phyloP scores from a whole-genome alignment of 2,797 vertebrate species.

The Phoxinus dragarum region DNA sequence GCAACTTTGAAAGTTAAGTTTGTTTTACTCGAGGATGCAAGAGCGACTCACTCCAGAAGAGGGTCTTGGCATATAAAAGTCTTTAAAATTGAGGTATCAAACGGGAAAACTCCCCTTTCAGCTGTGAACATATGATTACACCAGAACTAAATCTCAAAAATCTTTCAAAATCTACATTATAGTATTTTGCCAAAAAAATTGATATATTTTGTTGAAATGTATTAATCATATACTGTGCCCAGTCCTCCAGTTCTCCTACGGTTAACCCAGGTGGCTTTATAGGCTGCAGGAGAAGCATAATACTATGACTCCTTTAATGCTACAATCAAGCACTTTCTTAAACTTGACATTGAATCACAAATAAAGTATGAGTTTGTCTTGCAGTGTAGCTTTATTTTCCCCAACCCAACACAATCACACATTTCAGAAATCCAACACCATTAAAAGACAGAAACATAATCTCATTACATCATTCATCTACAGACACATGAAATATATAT shows the following conservation, averaged over 20 bases:
- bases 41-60: not conserved
- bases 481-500: not conserved
- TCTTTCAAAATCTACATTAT: not conserved
- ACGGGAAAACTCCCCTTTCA: no score
- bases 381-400: constrained; percentile 11
- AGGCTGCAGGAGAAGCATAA: not conserved
- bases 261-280: not conserved
- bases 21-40: not conserved
- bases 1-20: not conserved
- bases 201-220: no score
- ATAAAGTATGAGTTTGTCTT: not conserved
- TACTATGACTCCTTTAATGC: not conserved
- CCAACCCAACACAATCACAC: not conserved
- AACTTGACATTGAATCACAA: not conserved
- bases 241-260: not conserved
- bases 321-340: not conserved
- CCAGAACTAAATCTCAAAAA: not conserved
- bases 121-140: not conserved
- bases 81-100: not conserved
- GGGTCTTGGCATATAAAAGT: not conserved
- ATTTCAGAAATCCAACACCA: not conserved
- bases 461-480: not conserved
- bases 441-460: not conserved
- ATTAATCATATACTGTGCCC: not conserved
- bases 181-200: no score